Evolutionary conservation across 2,888 invertebrate genomes (phyloP).

Genomic region (Agrenia bidenticulata): DNA sequence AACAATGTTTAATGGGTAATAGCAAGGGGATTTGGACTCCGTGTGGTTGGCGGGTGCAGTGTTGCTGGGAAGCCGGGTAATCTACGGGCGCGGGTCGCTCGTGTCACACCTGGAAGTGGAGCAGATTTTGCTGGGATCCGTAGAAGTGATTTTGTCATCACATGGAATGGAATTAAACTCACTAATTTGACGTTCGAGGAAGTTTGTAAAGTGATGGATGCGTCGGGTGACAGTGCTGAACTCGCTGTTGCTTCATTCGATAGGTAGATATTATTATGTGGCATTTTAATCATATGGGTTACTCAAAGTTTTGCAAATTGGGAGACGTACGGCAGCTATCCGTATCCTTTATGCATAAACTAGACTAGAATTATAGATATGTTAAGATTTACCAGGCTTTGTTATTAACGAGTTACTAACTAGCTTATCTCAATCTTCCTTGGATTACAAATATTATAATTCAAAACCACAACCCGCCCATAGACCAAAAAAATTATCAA

Average conservation of each 20-base stretch:
- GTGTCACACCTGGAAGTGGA: constrained; percentile 88
- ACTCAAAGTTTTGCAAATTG: too few relatives aligned
- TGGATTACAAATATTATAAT: too few relatives aligned
- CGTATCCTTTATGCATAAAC: too few relatives aligned
- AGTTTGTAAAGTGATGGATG: constrained; percentile 84
- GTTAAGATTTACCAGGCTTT: too few relatives aligned
- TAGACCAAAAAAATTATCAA: too few relatives aligned
- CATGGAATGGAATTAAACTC: constrained; percentile 86
- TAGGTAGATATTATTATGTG: constrained; percentile 33
- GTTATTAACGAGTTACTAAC: too few relatives aligned
- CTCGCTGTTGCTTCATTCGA: constrained; percentile 57
- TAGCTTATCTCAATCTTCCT: too few relatives aligned
- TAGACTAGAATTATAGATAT: too few relatives aligned
- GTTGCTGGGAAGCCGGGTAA: constrained; percentile 48
- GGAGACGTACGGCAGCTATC: too few relatives aligned
- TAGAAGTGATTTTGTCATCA: constrained; percentile 86
- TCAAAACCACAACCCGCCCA: too few relatives aligned
- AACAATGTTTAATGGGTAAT: not conserved
- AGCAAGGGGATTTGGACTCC: constrained; percentile 91
- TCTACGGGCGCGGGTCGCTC: constrained; percentile 79
- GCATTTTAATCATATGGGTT: too few relatives aligned
- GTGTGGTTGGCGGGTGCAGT: constrained; percentile 77
- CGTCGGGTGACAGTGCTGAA: constrained; percentile 81
- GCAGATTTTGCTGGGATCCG: constrained; percentile 85
- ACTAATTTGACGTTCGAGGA: constrained; percentile 92